A percentile compares a stretch with the other conserved stretches of the same genome.
Conservation (phyloP, 2,797 vertebrate species). For the Octomys mimax region DNA sequence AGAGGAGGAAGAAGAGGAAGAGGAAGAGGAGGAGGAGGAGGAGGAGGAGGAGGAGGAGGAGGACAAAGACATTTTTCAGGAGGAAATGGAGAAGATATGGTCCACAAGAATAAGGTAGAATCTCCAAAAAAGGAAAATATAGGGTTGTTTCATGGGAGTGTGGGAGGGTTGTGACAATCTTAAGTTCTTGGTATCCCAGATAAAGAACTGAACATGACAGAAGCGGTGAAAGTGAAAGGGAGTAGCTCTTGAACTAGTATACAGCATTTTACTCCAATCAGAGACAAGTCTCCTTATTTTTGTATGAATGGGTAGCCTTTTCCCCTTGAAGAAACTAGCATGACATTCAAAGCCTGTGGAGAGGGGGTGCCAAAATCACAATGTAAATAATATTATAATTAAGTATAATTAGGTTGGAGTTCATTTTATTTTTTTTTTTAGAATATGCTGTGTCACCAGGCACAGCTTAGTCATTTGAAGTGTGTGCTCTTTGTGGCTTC, state of each 20-base stretch:
- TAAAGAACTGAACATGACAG: background rate
- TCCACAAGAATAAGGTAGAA: background rate
- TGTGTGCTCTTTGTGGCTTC: background rate
- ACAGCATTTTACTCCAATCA: background rate
- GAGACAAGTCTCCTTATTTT: background rate
- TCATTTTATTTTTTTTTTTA: background rate
- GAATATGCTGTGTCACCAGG: background rate
- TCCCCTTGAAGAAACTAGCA: background rate
- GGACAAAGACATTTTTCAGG: background rate
- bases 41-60: background rate
- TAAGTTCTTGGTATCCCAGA: background rate
- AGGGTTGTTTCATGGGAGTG: background rate
- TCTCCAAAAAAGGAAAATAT: background rate
- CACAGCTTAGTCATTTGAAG: background rate
- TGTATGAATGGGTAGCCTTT: background rate
- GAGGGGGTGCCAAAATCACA: background rate
- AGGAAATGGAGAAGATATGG: background rate
- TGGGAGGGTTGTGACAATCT: background rate
- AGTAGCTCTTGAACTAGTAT: background rate
- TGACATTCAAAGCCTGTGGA: background rate
- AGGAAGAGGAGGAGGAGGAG: background rate
- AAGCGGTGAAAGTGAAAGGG: background rate
- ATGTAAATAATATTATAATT: background rate
- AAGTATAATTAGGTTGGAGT: background rate
- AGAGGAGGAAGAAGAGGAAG: no score